phyloP scores from a whole-genome alignment of 2,888 invertebrate species.

The Cryptosula pallasiana region DNA sequence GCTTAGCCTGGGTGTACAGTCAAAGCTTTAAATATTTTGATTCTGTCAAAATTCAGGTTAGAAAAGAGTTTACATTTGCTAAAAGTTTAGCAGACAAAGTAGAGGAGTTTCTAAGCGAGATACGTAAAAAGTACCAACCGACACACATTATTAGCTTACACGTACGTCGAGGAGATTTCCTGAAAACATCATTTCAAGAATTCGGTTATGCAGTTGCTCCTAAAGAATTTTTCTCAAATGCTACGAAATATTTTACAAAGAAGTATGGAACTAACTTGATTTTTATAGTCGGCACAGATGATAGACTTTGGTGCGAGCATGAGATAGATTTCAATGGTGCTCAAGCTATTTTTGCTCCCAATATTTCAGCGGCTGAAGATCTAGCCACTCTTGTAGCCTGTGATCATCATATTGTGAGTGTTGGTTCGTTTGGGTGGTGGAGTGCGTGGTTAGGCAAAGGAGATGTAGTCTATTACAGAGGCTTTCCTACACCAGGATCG shows the following conservation, averaged over 20 bases:
- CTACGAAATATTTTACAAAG: conserved; percentile 39
- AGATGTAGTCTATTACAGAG: conserved; percentile 45
- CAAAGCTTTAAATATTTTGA: conserved; percentile 43
- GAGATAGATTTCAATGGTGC: conserved; percentile 32
- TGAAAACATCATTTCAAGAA: conserved; percentile 37
- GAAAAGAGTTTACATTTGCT: conserved; percentile 31
- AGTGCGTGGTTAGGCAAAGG: conserved; percentile 48
- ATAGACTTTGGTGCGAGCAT: conserved; percentile 42
- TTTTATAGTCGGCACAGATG: conserved; percentile 51
- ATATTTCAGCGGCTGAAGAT: conserved; percentile 41
- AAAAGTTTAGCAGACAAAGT: conserved; percentile 27
- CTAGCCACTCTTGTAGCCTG: conserved; percentile 44
- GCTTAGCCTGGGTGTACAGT: neutral
- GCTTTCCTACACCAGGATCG: conserved; percentile 46
- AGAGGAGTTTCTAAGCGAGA: conserved; percentile 28
- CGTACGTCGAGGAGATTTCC: conserved; percentile 51
- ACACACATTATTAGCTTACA: conserved; percentile 45
- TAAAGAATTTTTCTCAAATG: conserved; percentile 41
- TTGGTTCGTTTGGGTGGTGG: conserved; percentile 55
- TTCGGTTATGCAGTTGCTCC: conserved; percentile 49
- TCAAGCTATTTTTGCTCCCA: conserved; percentile 32
- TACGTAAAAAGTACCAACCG: conserved; percentile 29
- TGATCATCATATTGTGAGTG: conserved; percentile 46
- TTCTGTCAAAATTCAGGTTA: conserved; percentile 31
- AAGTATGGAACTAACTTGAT: conserved; percentile 36